phyloP scores from a whole-genome alignment of 1,140 invertebrate species.

The Drosophila repletoides region DNA sequence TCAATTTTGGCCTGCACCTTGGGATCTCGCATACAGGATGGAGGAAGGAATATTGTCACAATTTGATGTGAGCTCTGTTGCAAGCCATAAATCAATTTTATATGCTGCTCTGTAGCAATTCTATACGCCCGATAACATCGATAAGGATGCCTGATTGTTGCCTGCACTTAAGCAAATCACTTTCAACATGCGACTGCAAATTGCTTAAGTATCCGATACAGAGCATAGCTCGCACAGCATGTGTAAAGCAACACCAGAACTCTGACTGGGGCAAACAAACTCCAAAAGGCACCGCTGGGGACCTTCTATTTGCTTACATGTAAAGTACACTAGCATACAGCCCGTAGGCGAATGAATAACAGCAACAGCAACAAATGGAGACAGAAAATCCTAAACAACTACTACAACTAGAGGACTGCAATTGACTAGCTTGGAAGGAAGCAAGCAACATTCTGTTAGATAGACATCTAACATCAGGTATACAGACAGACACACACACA shows the following conservation, averaged over 20 bases:
- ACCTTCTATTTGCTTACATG: constrained; percentile 44
- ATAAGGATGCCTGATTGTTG: constrained; percentile 35
- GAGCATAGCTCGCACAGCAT: constrained; percentile 12
- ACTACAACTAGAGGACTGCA: constrained; percentile 33
- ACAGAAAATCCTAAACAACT: constrained; percentile 33
- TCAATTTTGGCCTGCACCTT: constrained; percentile 13
- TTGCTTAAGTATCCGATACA: constrained; percentile 8
- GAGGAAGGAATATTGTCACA: constrained; percentile 51
- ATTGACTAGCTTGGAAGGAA: constrained; percentile 28
- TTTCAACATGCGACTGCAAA: constrained; percentile 15
- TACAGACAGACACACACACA: background rate
- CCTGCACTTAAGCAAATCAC: constrained; percentile 42
- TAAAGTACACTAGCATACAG: constrained; percentile 43
- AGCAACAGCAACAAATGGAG: constrained; percentile 21
- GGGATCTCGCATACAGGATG: constrained; percentile 35
- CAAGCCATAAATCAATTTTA: constrained; percentile 32
- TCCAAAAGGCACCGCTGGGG: constrained; percentile 30
- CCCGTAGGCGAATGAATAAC: constrained; percentile 13
- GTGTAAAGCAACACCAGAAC: constrained; percentile 13
- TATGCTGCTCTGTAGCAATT: constrained; percentile 1
- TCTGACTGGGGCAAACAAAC: background rate
- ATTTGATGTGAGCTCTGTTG: constrained; percentile 12
- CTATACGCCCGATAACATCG: constrained; percentile 15
- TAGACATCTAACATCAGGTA: constrained; percentile 21
- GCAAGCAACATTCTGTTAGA: constrained; percentile 9